A percentile compares a stretch with the other conserved stretches of the same genome.
phyloP scores from a whole-genome alignment of 2,888 invertebrate species.

The Pseudococcus longispinus region DNA sequence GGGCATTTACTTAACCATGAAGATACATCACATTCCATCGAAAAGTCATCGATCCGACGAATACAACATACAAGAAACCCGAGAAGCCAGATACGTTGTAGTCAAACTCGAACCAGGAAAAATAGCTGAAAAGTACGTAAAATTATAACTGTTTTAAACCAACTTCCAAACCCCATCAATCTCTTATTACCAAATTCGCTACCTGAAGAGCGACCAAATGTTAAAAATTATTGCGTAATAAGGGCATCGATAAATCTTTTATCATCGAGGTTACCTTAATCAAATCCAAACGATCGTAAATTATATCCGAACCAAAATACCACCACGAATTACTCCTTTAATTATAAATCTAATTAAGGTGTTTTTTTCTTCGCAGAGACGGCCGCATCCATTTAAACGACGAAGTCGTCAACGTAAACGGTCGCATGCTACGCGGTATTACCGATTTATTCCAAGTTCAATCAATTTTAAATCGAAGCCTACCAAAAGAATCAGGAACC shows the following conservation, averaged over 20 bases:
- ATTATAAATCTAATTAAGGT: slow-evolving; percentile 41
- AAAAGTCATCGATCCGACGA: neutral
- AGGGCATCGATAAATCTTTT: neutral
- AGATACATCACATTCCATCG: slow-evolving; percentile 66
- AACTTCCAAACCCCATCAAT: too few relatives aligned
- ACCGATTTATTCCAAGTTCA: slow-evolving; percentile 61
- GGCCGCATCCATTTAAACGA: slow-evolving; percentile 64
- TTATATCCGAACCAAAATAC: neutral
- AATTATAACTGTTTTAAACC: too few relatives aligned
- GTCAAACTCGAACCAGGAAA: slow-evolving; percentile 65
- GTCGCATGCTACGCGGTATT: slow-evolving; percentile 63
- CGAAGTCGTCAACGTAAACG: slow-evolving; percentile 65
- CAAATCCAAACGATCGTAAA: slow-evolving; percentile 16
- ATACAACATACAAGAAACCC: slow-evolving; percentile 65
- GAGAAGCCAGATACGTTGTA: slow-evolving; percentile 68
- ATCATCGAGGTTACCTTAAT: slow-evolving; percentile 15
- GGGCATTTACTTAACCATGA: slow-evolving; percentile 76
- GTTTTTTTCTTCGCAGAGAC: slow-evolving; percentile 60
- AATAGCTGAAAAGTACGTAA: slow-evolving; percentile 66
- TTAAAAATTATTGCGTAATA: slow-evolving; percentile 4
- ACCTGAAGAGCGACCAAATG: neutral
- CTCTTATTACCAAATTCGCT: neutral
- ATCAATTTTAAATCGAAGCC: slow-evolving; percentile 59
- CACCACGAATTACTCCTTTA: slow-evolving; percentile 1
- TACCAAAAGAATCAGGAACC: slow-evolving; percentile 58